A percentile compares a stretch with the other conserved stretches of the same genome.
Evolutionary conservation across 2,797 vertebrate genomes (phyloP).

Genomic region (Pseudomugil gertrudae): DNA sequence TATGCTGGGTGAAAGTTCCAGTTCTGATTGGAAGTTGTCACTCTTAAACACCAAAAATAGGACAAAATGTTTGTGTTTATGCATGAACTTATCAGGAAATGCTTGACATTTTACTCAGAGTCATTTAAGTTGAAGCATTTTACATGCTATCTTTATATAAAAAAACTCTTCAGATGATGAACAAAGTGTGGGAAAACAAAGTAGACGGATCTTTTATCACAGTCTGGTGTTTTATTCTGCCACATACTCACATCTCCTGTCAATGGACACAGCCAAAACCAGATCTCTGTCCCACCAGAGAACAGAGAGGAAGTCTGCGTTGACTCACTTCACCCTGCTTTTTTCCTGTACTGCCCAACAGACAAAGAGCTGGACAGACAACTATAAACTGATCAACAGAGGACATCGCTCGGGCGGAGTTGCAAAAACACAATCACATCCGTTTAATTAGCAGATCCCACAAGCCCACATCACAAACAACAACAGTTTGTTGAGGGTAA

Average conservation of each 20-base stretch:
- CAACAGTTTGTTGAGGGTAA: conserved; percentile 38
- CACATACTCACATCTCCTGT: conserved; percentile 35
- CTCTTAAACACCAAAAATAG: conserved; percentile 17
- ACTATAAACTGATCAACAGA: conserved; percentile 19
- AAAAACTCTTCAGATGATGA: conserved; percentile 1
- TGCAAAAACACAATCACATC: conserved; percentile 38
- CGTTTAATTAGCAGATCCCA: conserved; percentile 36
- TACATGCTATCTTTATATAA: neutral
- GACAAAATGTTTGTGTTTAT: neutral
- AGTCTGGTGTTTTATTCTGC: conserved; percentile 50
- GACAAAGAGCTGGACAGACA: conserved; percentile 48
- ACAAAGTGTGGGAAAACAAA: conserved; percentile 29
- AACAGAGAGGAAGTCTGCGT: conserved; percentile 56
- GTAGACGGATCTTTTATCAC: conserved; percentile 38
- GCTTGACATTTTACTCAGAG: neutral
- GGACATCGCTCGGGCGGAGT: conserved; percentile 20
- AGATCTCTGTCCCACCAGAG: conserved; percentile 37
- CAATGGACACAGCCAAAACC: conserved; percentile 54
- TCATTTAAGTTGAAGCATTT: neutral
- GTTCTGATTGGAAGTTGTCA: conserved; percentile 41
- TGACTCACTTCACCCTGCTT: conserved; percentile 54
- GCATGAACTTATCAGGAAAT: neutral
- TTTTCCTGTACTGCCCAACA: conserved; percentile 63
- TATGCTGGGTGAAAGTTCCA: conserved; percentile 14
- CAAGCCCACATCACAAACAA: conserved; percentile 44